A percentile compares a stretch with the other conserved stretches of the same genome.
Evolutionary conservation across 2,113 vertebrate genomes (phyloP).

Genomic region (Daphoenositta chrysoptera): DNA sequence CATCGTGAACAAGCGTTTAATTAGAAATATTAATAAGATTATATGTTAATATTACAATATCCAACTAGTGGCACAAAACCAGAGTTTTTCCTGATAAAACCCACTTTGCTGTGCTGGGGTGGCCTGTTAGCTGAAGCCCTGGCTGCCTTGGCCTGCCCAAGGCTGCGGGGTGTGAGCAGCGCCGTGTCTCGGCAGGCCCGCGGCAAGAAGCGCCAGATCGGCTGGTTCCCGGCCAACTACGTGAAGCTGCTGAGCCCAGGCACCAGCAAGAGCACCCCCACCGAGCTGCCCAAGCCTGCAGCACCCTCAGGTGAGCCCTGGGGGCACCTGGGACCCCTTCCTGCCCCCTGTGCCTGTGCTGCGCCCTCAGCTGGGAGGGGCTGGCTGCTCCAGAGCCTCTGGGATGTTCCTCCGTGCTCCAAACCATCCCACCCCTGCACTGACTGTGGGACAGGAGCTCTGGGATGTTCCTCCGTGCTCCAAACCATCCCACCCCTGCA

Average conservation of each 20-base stretch:
- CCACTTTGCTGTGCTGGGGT: background rate
- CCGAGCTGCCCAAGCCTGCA: constrained; percentile 85
- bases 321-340: background rate
- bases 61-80: background rate
- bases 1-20: background rate
- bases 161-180: background rate
- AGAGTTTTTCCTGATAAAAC: background rate
- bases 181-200: constrained; percentile 78
- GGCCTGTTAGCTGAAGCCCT: accelerated
- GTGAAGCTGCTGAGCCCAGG: constrained; percentile 96
- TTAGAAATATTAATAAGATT: accelerated
- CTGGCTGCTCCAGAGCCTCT: background rate
- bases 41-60: accelerated
- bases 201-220: constrained; percentile 96
- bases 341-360: background rate
- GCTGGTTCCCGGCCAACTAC: constrained; percentile 98
- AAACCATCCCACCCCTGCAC: background rate
- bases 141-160: background rate
- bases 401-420: background rate
- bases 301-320: constrained; percentile 75
- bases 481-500: too few species aligned
- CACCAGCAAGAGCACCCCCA: constrained; percentile 95
- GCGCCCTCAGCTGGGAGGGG: background rate
- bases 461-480: background rate
- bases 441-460: background rate